Conservation (phyloP, 2,797 vertebrate genomes). For the Catamblyrhynchus diadema region DNA sequence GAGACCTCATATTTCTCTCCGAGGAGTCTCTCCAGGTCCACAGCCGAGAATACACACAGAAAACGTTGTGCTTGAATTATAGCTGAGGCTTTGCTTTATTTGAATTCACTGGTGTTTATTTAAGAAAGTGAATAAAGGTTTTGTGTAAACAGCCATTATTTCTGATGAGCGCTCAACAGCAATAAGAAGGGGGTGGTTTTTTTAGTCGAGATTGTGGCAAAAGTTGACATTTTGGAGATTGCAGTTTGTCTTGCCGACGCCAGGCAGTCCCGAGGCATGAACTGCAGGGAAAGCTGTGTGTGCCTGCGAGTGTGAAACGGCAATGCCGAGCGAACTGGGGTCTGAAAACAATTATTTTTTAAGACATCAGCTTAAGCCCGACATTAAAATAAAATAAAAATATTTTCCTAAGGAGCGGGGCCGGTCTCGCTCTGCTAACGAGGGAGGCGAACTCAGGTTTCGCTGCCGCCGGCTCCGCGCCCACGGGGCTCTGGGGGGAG, state of each 20-base stretch:
- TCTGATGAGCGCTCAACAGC: slow-evolving; percentile 32
- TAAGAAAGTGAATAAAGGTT: slow-evolving; percentile 44
- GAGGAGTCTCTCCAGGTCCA: slow-evolving; percentile 46
- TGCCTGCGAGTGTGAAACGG: slow-evolving; percentile 22
- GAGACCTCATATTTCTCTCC: slow-evolving; percentile 24
- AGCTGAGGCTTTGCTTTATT: slow-evolving; percentile 37
- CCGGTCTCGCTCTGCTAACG: slow-evolving; percentile 8
- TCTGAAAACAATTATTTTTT: slow-evolving; percentile 66
- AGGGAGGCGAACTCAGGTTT: slow-evolving; percentile 19
- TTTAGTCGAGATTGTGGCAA: neutral
- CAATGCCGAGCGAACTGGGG: neutral
- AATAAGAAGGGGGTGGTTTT: slow-evolving; percentile 43
- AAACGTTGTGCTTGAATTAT: slow-evolving; percentile 16
- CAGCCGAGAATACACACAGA: slow-evolving; percentile 26
- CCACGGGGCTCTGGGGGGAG: neutral
- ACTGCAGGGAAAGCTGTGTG: slow-evolving; percentile 7
- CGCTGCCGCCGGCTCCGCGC: neutral
- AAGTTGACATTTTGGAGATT: slow-evolving; percentile 59
- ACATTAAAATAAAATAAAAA: slow-evolving; percentile 66
- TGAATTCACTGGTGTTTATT: slow-evolving; percentile 24
- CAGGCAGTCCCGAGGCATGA: slow-evolving; percentile 31
- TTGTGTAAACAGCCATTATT: slow-evolving; percentile 39
- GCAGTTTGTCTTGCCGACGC: slow-evolving; percentile 50
- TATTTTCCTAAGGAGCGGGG: slow-evolving; percentile 51
- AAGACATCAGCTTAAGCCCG: slow-evolving; percentile 44